Evolutionary conservation across 2,888 invertebrate genomes (phyloP), one percentile per base, ranked within the genome.

Genomic region (Ceraclea dissimilis): DNA sequence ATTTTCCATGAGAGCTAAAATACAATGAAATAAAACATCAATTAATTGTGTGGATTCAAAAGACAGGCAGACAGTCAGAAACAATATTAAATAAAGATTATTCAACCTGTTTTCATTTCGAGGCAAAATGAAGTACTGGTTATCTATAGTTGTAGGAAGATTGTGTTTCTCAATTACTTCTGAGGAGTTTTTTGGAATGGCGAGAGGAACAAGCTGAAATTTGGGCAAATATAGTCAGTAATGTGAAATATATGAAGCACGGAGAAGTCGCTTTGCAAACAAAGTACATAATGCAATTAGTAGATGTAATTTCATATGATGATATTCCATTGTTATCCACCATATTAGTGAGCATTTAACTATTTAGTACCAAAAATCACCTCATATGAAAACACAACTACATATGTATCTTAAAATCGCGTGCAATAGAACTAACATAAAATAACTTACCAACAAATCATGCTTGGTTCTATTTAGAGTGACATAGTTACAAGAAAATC

Each of bases 401-500:
- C 10, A 26, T 10, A 26, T 26, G 5, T 26, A 26, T 26, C 10
- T 26, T 10, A 26, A 26, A 26, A 26, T 26, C 26, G 26, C 26
- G 4, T 6, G 26, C 26, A 26, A 26, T n/a, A 26, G 4, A 26
- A 6, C 26, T 26, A 26, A 4, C 10, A 26, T 26, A 10, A 5
- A 46, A 11, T 19, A 73, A 48, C 76, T 72, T 51, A 85, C 80
- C 68, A 77, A 66, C 49, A 88, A 59, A 56, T 79, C 74, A 17
- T 70, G 71, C 2, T 72, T 62, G 34, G 84, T 78, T 53, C 80
- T 72, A 67, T 86, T 88, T 33, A 82, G 74, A 17, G 88, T 70
- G 11, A 83, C 72, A 65, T 80, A 84, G 0, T 82, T 80, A 5
- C 85, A 81, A 4, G 79, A 76, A 19, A 87, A 67, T 61, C 82